Conservation (phyloP, 2,888 invertebrate genomes). For the Cephus nigrinus region DNA sequence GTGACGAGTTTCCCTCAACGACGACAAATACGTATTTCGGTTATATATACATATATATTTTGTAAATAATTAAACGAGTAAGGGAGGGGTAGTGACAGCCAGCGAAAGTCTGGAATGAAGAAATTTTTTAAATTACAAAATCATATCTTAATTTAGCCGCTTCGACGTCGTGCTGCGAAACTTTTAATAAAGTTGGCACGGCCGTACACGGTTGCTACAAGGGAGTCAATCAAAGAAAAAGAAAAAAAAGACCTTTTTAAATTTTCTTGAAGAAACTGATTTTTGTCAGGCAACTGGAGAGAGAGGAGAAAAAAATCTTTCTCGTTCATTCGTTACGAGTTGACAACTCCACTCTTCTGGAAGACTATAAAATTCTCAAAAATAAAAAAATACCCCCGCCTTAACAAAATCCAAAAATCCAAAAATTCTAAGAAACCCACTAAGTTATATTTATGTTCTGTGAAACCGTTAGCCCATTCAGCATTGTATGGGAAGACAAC, state of each 20-base stretch:
- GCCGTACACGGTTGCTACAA: constrained; percentile 20
- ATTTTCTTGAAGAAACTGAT: constrained; percentile 44
- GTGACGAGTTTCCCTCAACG: too few species aligned
- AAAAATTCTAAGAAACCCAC: constrained; percentile 39
- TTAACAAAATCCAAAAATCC: constrained; percentile 4
- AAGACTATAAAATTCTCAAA: not conserved
- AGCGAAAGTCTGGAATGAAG: constrained; percentile 8
- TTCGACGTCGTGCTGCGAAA: constrained; percentile 40
- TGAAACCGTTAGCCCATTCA: not conserved
- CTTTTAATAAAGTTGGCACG: constrained; percentile 53
- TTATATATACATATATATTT: too few species aligned
- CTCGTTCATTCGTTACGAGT: not conserved
- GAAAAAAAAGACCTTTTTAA: constrained; percentile 35
- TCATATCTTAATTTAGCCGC: constrained; percentile 48
- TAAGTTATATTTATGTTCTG: constrained; percentile 45
- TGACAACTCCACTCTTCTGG: not conserved
- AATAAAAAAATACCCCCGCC: constrained; percentile 22
- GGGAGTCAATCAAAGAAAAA: constrained; percentile 18
- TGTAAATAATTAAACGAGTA: too few species aligned
- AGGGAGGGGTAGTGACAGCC: too few species aligned
- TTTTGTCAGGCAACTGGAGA: constrained; percentile 23
- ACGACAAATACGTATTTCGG: too few species aligned
- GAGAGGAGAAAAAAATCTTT: not conserved
- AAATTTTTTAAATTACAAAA: constrained; percentile 45
- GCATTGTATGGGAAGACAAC: not conserved